Percentiles rank a stretch among this genome's conserved stretches.
phyloP scores from a whole-genome alignment of 2,113 vertebrate genomes.

The Lepisosteus osseus region DNA sequence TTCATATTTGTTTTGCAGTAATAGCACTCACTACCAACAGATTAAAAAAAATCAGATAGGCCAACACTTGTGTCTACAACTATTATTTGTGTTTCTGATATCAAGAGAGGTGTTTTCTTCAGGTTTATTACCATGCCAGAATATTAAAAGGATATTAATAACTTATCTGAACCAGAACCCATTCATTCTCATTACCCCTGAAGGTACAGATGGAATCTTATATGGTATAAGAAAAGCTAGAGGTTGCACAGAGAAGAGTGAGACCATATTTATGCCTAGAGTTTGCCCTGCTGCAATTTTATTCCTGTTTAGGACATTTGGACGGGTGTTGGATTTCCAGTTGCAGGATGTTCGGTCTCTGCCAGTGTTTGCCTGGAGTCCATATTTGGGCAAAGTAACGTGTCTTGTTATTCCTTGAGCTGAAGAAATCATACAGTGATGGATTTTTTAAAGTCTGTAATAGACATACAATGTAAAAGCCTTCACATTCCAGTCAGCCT shows the following conservation, averaged over 20 bases:
- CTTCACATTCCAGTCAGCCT: not conserved
- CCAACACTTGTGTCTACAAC: too few relatives aligned
- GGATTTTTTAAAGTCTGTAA: slow-evolving; percentile 27
- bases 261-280: slow-evolving; percentile 1
- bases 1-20: too few relatives aligned
- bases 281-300: slow-evolving; percentile 28
- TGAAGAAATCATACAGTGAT: slow-evolving; percentile 41
- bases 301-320: slow-evolving; percentile 61
- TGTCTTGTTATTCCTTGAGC: slow-evolving; percentile 40
- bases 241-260: not conserved
- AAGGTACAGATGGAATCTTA: too few relatives aligned
- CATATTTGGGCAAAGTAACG: slow-evolving; percentile 71
- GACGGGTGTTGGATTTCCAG: slow-evolving; percentile 46
- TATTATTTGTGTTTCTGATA: too few relatives aligned
- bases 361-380: slow-evolving; percentile 49
- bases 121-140: too few relatives aligned
- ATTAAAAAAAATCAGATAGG: too few relatives aligned
- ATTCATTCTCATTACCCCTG: too few relatives aligned
- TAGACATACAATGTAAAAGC: slow-evolving; percentile 15
- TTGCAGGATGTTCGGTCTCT: slow-evolving; percentile 32
- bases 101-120: too few relatives aligned
- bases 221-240: too few relatives aligned
- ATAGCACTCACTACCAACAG: too few relatives aligned
- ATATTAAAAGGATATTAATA: too few relatives aligned
- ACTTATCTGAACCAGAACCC: too few relatives aligned